Base-by-base conservation (phyloP, 2,888 invertebrate genomes). In the Danaus chrysippus region DNA sequence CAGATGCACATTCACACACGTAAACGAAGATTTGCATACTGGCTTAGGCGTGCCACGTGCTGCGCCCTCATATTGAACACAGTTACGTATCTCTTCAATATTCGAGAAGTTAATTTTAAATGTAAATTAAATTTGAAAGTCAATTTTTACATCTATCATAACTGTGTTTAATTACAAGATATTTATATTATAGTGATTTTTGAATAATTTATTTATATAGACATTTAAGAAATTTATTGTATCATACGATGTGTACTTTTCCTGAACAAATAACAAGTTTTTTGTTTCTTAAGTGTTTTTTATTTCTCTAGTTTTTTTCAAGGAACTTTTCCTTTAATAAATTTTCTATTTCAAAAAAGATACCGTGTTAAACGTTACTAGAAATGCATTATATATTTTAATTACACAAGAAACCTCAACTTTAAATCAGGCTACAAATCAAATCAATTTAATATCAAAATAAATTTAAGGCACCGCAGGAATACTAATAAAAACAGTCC, bases 51-150 rank as follows among this genome's bases (percentile, higher is more conserved):
- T 76, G 86, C 83, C 90, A 88, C 90, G 89, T 87, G 86, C 82
- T 79, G 74, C 69, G 67, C 70, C 79, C 81, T 81, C 80, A 74
- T 76, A 80, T 81, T 73, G 71, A 81, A 77, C 82, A 86, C 86
- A 87, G 86, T 86, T 87, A 86, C 17, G 49, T n/a, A 49, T 78
- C 82, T 87, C 79, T 82, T 86, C 83, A 86, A 87, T 86, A 87
- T 87, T 84, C 84, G 79, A 84, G 78, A 80, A 78, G 82, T 82
- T 82, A 81, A 85, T 87, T 86, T 86, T 77, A 84, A 85, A 84
- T 86, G 81, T 83, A 84, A 85, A 86, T 86, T 70, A 76, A 81
- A 82, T 86, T 85, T 83, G 82, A 86, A 85, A 84, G 81, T 84
- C 81, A 81, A 82, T 81, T 73, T 75, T 79, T 81, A 78, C 67